These are phyloP conservation scores for Fratercula arctica DNA, from an alignment of 2,797 vertebrate genomes.

Conservation along the genomic window DNA sequence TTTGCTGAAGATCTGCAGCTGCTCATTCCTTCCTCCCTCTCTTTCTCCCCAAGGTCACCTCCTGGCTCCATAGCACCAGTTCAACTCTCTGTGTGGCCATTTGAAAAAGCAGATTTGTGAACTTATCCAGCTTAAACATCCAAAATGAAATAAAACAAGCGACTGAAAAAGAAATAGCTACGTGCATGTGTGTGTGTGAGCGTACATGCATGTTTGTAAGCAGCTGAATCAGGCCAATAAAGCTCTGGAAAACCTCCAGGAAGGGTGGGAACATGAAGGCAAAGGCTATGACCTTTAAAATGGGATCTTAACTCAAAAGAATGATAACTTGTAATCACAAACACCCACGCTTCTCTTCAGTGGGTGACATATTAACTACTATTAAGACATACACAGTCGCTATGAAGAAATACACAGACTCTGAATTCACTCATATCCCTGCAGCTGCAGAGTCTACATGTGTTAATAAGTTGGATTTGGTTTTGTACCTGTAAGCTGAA, in stretches of 20 bases:
- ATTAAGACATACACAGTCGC: not conserved
- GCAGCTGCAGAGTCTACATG: not conserved
- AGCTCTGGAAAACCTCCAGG: not conserved
- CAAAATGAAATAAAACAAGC: not conserved
- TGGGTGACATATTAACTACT: not conserved
- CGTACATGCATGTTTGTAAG: not conserved
- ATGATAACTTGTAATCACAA: not conserved
- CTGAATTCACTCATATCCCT: not conserved
- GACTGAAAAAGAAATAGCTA: not conserved
- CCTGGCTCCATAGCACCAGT: not conserved
- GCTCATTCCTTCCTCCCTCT: not conserved
- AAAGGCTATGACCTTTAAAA: not conserved
- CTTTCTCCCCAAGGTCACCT: not conserved
- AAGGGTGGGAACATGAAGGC: not conserved
- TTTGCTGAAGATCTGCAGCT: constrained; percentile 18
- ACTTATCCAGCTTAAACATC: not conserved
- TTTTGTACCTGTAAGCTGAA: not conserved
- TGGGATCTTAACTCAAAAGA: not conserved
- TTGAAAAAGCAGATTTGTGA: not conserved
- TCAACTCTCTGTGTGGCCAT: not conserved
- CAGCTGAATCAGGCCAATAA: not conserved
- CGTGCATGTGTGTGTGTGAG: not conserved
- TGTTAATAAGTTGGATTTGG: not conserved
- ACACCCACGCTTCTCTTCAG: not conserved
- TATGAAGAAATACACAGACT: not conserved